A percentile compares a stretch with the other conserved stretches of the same genome.
Conservation (phyloP, 1,140 invertebrate genomes). For the Myzus persicae region DNA sequence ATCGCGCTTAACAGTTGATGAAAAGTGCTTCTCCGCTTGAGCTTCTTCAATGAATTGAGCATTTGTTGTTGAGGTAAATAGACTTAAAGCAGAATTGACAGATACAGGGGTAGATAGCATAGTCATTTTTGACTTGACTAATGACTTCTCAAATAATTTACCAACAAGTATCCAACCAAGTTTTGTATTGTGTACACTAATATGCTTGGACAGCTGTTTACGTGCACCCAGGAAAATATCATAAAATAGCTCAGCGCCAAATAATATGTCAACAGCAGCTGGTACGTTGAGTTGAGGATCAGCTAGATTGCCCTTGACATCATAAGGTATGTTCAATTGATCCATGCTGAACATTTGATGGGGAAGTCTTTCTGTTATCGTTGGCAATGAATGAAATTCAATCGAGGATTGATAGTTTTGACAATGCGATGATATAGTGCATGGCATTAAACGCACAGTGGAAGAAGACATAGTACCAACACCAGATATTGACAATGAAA, state of each 20-base stretch:
- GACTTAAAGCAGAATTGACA: background rate
- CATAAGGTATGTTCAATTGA: background rate
- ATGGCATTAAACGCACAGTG: background rate
- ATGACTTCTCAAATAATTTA: background rate
- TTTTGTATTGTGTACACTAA: constrained; percentile 6
- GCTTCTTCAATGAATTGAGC: background rate
- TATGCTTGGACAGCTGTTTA: background rate
- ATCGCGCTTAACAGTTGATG: background rate
- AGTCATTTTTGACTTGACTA: background rate
- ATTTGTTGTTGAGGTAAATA: background rate
- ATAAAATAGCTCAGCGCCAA: constrained; percentile 53
- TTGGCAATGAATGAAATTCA: background rate
- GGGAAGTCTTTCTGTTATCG: background rate
- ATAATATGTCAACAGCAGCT: constrained; percentile 33
- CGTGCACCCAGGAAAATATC: constrained; percentile 26
- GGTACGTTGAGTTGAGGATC: background rate
- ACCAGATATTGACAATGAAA: background rate
- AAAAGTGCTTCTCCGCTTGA: background rate
- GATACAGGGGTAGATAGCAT: background rate
- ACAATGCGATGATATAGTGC: background rate
- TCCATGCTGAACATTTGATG: background rate
- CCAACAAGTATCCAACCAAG: constrained; percentile 55
- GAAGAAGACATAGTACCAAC: background rate
- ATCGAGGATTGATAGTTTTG: background rate
- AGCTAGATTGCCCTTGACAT: background rate